Conservation (phyloP, 2,797 vertebrate species). For the Silurus aristotelis region DNA sequence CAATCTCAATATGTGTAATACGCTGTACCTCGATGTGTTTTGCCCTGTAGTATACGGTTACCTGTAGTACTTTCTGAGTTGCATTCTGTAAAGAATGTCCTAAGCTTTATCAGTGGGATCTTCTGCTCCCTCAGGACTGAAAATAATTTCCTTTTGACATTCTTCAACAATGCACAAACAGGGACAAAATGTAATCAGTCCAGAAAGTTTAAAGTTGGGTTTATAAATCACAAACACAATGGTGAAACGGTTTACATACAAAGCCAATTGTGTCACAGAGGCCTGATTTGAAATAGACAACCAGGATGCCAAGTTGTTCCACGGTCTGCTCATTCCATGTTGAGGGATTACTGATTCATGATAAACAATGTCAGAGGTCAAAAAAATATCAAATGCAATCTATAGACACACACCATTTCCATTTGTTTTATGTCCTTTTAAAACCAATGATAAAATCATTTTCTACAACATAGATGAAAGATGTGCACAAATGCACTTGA, state of each 20-base stretch:
- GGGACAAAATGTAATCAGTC: background rate
- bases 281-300: slow-evolving; percentile 60
- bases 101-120: background rate
- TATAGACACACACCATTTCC: background rate
- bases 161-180: slow-evolving; percentile 47
- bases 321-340: no score
- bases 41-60: background rate
- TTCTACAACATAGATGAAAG: background rate
- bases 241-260: slow-evolving; percentile 49
- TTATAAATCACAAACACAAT: background rate
- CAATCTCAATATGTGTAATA: background rate
- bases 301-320: slow-evolving; percentile 56
- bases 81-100: background rate
- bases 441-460: background rate
- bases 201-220: no score
- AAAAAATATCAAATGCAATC: background rate
- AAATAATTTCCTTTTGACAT: background rate
- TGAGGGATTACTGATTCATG: slow-evolving; percentile 52
- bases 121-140: background rate
- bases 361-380: background rate
- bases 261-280: slow-evolving; percentile 56
- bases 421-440: background rate
- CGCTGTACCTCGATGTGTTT: background rate
- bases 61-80: background rate
- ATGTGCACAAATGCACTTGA: background rate